These are phyloP conservation scores for Sebastes vulpes DNA, from an alignment of 2,797 vertebrate species.

Conservation along the genomic window DNA sequence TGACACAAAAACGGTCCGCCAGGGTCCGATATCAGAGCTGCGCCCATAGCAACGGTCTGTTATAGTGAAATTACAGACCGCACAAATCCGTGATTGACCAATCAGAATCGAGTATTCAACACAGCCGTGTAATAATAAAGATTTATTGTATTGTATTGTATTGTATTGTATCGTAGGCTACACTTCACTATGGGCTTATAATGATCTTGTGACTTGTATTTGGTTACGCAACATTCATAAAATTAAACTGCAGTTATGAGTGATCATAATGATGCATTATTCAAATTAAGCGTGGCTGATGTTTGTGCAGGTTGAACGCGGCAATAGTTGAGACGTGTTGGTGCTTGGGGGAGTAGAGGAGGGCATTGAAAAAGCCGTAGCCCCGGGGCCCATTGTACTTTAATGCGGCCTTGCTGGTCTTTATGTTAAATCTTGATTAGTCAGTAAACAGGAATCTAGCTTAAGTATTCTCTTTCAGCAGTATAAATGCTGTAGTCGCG, in stretches of 20 bases:
- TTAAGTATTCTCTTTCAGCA: background rate
- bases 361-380: background rate
- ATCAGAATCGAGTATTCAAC: too few relatives aligned
- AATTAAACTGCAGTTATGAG: background rate
- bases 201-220: background rate
- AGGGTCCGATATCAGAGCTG: too few relatives aligned
- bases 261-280: too few relatives aligned
- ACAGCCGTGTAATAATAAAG: background rate
- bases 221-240: background rate
- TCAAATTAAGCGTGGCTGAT: background rate
- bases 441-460: background rate
- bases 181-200: background rate
- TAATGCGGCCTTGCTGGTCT: background rate
- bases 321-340: background rate
- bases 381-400: background rate
- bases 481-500: background rate
- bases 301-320: too few relatives aligned
- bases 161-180: background rate
- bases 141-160: background rate
- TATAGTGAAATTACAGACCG: too few relatives aligned
- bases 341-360: background rate
- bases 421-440: background rate
- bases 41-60: too few relatives aligned
- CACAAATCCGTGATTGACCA: too few relatives aligned
- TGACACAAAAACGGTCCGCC: too few relatives aligned